phyloP scores from a whole-genome alignment of 1,140 invertebrate genomes.

The Kradibia gibbosae region DNA sequence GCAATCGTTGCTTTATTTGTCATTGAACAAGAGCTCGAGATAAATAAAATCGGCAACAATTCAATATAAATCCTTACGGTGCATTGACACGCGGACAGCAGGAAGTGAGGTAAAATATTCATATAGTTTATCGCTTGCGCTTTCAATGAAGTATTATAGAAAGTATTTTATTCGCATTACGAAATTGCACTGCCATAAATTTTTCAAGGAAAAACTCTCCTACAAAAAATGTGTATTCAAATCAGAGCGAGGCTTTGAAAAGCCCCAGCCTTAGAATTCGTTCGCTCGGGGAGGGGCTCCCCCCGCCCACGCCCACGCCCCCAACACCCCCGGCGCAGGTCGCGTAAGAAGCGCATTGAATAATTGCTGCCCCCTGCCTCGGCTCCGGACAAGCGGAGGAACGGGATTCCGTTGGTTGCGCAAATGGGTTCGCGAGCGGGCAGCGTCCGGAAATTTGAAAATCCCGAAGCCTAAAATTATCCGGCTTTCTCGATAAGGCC shows the following conservation, averaged over 20 bases:
- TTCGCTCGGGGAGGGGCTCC: too few species aligned
- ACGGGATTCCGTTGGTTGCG: neutral
- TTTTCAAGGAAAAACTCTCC: slow-evolving; percentile 31
- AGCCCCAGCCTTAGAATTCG: neutral
- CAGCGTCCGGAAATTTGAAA: neutral
- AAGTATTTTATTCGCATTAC: slow-evolving; percentile 45
- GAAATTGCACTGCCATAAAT: slow-evolving; percentile 37
- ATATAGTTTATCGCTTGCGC: slow-evolving; percentile 24
- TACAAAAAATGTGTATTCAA: neutral
- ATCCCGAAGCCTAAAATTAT: neutral
- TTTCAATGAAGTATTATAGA: slow-evolving; percentile 47
- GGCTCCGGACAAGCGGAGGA: neutral
- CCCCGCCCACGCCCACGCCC: too few species aligned
- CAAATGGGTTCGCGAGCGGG: neutral
- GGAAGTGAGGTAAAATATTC: slow-evolving; percentile 40
- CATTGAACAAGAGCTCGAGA: neutral
- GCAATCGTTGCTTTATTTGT: neutral
- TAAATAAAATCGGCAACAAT: neutral
- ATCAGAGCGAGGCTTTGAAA: neutral
- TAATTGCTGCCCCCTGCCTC: neutral
- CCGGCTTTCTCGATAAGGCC: neutral
- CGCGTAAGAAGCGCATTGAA: neutral
- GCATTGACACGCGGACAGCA: slow-evolving; percentile 44
- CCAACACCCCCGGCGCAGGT: too few species aligned
- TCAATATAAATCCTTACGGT: slow-evolving; percentile 5